Evolutionary conservation across 2,797 vertebrate species (phyloP).

Genomic region (Poliocrania exsul): DNA sequence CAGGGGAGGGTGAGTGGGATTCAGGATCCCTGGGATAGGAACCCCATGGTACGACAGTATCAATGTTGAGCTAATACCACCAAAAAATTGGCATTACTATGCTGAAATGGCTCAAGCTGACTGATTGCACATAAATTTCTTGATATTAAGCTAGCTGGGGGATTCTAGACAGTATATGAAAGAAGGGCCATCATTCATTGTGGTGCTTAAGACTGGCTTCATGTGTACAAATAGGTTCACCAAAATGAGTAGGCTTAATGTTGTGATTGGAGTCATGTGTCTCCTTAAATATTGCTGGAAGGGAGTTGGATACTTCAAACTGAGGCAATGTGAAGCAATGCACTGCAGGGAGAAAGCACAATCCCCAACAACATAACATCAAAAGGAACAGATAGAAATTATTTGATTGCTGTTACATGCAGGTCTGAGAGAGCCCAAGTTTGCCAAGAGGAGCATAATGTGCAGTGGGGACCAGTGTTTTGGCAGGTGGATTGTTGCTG

Average conservation of each 20-base stretch:
- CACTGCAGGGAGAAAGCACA: background rate
- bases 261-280: background rate
- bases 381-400: background rate
- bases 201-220: background rate
- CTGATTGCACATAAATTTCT: rapidly evolving
- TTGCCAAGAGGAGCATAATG: background rate
- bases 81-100: background rate
- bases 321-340: background rate
- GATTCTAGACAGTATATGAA: background rate
- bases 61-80: rapidly evolving
- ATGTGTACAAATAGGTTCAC: background rate
- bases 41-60: too few relatives aligned
- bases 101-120: background rate
- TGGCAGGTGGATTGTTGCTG: background rate
- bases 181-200: background rate
- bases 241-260: background rate
- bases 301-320: background rate
- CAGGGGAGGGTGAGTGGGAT: background rate
- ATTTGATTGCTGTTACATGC: background rate
- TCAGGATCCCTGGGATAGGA: too few relatives aligned
- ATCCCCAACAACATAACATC: background rate
- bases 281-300: background rate
- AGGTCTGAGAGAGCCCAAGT: background rate
- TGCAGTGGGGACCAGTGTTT: background rate
- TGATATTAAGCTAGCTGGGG: background rate